Evolutionary conservation across 2,888 invertebrate genomes (phyloP).

Genomic region (Drosophila lutescens): DNA sequence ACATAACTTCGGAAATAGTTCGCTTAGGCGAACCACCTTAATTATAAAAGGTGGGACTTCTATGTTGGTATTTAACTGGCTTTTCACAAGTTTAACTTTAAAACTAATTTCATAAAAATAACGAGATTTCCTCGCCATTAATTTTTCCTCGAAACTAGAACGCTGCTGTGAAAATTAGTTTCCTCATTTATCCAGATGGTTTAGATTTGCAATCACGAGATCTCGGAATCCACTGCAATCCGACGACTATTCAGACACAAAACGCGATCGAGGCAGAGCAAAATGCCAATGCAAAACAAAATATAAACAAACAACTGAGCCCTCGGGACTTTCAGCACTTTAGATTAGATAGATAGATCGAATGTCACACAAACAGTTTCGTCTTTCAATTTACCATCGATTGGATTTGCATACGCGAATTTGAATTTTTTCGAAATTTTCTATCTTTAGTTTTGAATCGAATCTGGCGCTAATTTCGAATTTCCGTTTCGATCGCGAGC

Average conservation of each 20-base stretch:
- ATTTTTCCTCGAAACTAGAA: not conserved
- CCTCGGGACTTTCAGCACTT: too few species aligned
- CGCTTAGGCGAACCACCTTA: too few species aligned
- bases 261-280: slow-evolving; percentile 6
- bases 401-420: slow-evolving; percentile 26
- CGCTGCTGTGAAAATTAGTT: not conserved
- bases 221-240: slow-evolving; percentile 1
- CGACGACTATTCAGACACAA: slow-evolving; percentile 4
- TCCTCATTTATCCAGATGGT: slow-evolving; percentile 1
- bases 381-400: slow-evolving; percentile 28
- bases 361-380: slow-evolving; percentile 12
- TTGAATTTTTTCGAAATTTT: not conserved
- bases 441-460: not conserved
- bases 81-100: not conserved
- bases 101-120: not conserved
- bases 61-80: too few species aligned
- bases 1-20: too few species aligned
- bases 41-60: too few species aligned
- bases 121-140: not conserved
- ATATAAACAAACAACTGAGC: slow-evolving; percentile 14
- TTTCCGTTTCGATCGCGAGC: slow-evolving; percentile 26
- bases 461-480: slow-evolving; percentile 16
- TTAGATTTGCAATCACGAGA: slow-evolving; percentile 8
- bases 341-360: not conserved
- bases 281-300: not conserved